Evolutionary conservation across 2,888 invertebrate genomes (phyloP).

Genomic region (Ophonus ardosiacus): DNA sequence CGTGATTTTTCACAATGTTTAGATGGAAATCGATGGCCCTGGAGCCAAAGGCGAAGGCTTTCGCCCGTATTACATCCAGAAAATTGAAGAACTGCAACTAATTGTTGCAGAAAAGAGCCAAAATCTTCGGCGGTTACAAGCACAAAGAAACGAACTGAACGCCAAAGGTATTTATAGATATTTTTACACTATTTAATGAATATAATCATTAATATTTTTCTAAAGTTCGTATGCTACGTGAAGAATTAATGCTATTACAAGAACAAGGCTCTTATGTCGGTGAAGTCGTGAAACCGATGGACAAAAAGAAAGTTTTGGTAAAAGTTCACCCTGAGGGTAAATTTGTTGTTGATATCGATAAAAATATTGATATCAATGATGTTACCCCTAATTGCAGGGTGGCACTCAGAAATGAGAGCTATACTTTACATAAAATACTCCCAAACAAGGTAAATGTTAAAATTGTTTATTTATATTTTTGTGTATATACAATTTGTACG

Average conservation of each 20-base stretch:
- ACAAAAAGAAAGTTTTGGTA: constrained; percentile 99
- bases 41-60: constrained; percentile 90
- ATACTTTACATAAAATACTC: constrained; percentile 98
- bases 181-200: no score
- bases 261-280: constrained; percentile 99
- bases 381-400: constrained; percentile 98
- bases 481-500: not conserved
- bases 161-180: constrained; percentile 87
- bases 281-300: constrained; percentile 99
- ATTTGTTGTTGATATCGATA: constrained; percentile 99
- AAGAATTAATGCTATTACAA: constrained; percentile 96
- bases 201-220: constrained; percentile 4
- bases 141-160: constrained; percentile 98
- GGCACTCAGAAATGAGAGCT: constrained; percentile 98
- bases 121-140: constrained; percentile 96
- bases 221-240: constrained; percentile 95
- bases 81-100: constrained; percentile 97
- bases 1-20: constrained; percentile 66
- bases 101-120: constrained; percentile 98
- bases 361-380: constrained; percentile 98
- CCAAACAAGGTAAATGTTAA: constrained; percentile 89
- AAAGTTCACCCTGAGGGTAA: constrained; percentile 99
- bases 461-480: constrained; percentile 13
- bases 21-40: constrained; percentile 86
- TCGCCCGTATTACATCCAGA: constrained; percentile 97